Evolutionary conservation across 2,888 invertebrate genomes (phyloP).

Genomic region (Podotricha telesiphe): DNA sequence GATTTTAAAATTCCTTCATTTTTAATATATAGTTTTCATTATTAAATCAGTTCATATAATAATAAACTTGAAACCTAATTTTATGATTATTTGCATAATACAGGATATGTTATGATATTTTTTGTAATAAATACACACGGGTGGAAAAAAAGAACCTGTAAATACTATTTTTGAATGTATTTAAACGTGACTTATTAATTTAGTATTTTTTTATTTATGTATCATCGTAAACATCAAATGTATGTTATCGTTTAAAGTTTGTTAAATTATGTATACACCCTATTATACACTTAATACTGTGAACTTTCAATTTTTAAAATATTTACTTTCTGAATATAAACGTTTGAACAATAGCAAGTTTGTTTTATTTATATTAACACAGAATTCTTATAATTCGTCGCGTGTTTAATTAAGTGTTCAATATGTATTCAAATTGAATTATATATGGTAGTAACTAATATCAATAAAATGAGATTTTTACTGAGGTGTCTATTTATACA

Average conservation of each 20-base stretch:
- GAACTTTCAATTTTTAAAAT: constrained; percentile 16
- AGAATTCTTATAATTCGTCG: too few relatives aligned
- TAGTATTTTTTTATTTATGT: constrained; percentile 1
- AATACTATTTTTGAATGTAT: neutral
- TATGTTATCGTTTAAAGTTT: neutral
- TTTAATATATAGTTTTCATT: neutral
- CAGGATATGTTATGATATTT: neutral
- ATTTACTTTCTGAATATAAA: constrained; percentile 31
- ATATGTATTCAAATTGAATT: too few relatives aligned
- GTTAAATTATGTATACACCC: constrained; percentile 4
- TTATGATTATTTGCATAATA: neutral
- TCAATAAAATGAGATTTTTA: too few relatives aligned
- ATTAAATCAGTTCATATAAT: neutral
- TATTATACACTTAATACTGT: neutral
- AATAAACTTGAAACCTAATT: neutral
- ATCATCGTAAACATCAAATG: neutral
- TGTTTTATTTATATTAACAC: neutral
- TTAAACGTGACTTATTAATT: neutral
- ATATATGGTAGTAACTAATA: too few relatives aligned
- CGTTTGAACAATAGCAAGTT: neutral
- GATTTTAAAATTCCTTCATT: neutral
- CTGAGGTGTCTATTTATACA: too few relatives aligned
- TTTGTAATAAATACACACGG: neutral
- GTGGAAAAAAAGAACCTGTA: neutral
- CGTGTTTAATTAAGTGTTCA: too few relatives aligned